These are phyloP conservation scores for Epinotia nisella DNA, from an alignment of 2,888 invertebrate genomes.

Conservation along the genomic window DNA sequence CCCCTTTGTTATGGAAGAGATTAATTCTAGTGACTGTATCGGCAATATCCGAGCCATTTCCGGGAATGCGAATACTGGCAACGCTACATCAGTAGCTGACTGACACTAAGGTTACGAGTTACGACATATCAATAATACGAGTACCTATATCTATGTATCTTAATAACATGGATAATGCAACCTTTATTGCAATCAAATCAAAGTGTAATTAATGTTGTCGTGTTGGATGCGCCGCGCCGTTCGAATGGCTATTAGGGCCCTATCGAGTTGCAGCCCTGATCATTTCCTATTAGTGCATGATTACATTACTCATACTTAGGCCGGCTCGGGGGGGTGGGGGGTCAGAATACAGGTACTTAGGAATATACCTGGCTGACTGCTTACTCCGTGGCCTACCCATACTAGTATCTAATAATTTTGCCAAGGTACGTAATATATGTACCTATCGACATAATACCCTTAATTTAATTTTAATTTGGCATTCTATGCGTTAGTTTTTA, in stretches of 20 bases:
- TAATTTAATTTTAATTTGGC: too few species aligned
- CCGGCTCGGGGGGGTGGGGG: background rate
- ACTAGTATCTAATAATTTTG: background rate
- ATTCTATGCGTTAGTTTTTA: background rate
- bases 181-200: conserved; percentile 7
- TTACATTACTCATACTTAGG: conserved; percentile 27
- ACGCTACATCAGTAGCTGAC: too few species aligned
- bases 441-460: too few species aligned
- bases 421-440: background rate
- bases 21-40: too few species aligned
- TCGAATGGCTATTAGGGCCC: conserved; percentile 5
- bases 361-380: conserved; percentile 2
- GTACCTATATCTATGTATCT: background rate
- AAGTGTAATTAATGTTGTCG: conserved; percentile 22
- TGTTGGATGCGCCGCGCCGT: conserved; percentile 5
- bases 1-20: too few species aligned
- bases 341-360: conserved; percentile 5
- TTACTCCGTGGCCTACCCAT: background rate
- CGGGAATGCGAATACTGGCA: too few species aligned
- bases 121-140: too few species aligned
- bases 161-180: background rate
- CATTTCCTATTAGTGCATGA: conserved; percentile 33
- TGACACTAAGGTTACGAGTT: too few species aligned
- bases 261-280: conserved; percentile 8
- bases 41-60: too few species aligned